Conservation (phyloP, 2,113 vertebrate species). For the Planiliza haematocheilus region DNA sequence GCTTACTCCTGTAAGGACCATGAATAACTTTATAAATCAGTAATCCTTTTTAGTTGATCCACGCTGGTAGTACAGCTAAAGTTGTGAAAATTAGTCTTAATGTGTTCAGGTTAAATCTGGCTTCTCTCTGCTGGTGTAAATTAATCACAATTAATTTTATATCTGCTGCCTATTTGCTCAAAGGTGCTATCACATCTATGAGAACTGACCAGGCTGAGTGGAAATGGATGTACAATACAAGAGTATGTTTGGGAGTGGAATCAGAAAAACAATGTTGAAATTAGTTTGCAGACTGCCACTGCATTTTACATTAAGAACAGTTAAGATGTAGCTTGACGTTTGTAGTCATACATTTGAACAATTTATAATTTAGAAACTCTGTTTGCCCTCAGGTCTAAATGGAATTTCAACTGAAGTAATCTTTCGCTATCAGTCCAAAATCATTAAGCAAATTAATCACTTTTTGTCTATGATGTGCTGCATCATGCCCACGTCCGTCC, state of each 20-base stretch:
- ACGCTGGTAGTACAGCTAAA: too few species aligned
- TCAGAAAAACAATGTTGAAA: not conserved
- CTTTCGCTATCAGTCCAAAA: constrained; percentile 32
- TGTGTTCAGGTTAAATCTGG: not conserved
- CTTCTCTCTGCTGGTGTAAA: not conserved
- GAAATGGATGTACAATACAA: constrained; percentile 29
- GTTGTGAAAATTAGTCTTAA: too few species aligned
- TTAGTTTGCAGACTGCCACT: constrained; percentile 14
- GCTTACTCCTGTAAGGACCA: too few species aligned
- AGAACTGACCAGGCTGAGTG: constrained; percentile 7
- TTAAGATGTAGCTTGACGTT: constrained; percentile 15
- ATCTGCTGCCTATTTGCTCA: constrained; percentile 3
- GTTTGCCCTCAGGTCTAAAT: constrained; percentile 30
- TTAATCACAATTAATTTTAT: not conserved
- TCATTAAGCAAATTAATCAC: constrained; percentile 41
- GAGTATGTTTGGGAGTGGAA: not conserved
- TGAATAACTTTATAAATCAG: too few species aligned
- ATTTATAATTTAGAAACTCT: constrained; percentile 6
- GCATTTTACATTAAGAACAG: constrained; percentile 19
- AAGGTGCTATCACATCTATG: constrained; percentile 2
- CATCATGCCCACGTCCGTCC: constrained; percentile 9
- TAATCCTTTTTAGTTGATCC: too few species aligned
- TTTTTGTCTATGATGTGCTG: constrained; percentile 1
- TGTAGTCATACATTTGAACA: constrained; percentile 16
- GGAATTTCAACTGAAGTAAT: constrained; percentile 48